Evolutionary conservation across 2,888 invertebrate species (phyloP).

Genomic region (Heteromyza rotundicornis): DNA sequence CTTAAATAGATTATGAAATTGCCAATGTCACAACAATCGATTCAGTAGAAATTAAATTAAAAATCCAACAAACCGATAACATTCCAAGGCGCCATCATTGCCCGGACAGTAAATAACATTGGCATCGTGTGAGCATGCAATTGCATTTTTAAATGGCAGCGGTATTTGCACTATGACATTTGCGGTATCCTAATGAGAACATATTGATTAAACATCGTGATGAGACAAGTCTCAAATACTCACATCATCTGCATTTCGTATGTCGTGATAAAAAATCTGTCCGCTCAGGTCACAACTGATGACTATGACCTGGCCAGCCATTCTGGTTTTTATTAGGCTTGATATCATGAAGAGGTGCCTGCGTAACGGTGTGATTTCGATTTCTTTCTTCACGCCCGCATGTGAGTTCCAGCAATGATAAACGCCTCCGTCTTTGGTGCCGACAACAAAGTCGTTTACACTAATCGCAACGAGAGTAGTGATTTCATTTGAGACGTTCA

Average conservation of each 20-base stretch:
- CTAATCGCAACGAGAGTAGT: conserved; percentile 47
- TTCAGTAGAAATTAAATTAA: background rate
- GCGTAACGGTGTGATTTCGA: conserved; percentile 45
- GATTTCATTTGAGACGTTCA: conserved; percentile 38
- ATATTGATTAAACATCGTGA: background rate
- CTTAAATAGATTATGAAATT: conserved; percentile 31
- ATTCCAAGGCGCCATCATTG: conserved; percentile 53
- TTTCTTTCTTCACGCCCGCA: conserved; percentile 32
- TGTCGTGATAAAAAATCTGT: conserved; percentile 55
- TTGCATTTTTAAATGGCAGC: conserved; percentile 57
- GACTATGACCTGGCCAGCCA: conserved; percentile 44
- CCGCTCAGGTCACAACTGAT: conserved; percentile 61
- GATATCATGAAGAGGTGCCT: conserved; percentile 56
- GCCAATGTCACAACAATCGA: no score
- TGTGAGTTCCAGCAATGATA: conserved; percentile 47
- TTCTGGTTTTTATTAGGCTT: conserved; percentile 42
- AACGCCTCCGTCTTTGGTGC: conserved; percentile 56
- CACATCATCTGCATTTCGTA: conserved; percentile 48
- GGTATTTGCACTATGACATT: conserved; percentile 55
- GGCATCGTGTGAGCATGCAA: conserved; percentile 52
- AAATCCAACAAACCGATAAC: conserved; percentile 45
- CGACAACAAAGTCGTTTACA: conserved; percentile 52
- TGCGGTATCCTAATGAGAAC: conserved; percentile 43
- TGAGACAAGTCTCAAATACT: no score
- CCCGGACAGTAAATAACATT: conserved; percentile 55